Evolutionary conservation across 2,888 invertebrate genomes (phyloP).

Genomic region (Holacanthella duospinosa): DNA sequence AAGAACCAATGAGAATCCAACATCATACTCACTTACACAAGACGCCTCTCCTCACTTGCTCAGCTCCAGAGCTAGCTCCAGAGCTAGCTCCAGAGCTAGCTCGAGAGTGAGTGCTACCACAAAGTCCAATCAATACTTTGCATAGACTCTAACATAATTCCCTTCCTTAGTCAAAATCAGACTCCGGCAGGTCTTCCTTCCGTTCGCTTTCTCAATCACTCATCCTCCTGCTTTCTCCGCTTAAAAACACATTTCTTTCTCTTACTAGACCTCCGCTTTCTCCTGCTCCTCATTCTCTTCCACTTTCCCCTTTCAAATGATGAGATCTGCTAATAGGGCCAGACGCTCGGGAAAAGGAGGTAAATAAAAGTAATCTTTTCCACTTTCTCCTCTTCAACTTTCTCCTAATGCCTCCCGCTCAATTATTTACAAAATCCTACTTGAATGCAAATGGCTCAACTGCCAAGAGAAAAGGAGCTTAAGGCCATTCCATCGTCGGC

Average conservation of each 20-base stretch:
- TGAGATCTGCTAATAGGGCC: neutral
- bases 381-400: neutral
- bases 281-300: too few species aligned
- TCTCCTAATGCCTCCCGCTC: neutral
- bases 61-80: neutral
- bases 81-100: neutral
- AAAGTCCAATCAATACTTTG: neutral
- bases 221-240: neutral
- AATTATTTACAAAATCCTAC: neutral
- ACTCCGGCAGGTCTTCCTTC: neutral
- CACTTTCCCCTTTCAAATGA: too few species aligned
- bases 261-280: neutral
- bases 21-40: neutral
- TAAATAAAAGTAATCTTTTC: neutral
- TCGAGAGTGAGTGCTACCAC: neutral
- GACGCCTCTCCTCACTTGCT: neutral
- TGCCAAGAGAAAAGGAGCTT: too few species aligned
- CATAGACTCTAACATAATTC: neutral
- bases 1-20: neutral
- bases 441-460: neutral
- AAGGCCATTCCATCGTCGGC: too few species aligned
- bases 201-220: neutral
- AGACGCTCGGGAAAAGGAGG: neutral
- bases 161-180: neutral
- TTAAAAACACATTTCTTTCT: slow-evolving; percentile 2